These are phyloP conservation scores for Drosophila lacicola DNA, from an alignment of 2,888 invertebrate genomes.

Conservation along the genomic window DNA sequence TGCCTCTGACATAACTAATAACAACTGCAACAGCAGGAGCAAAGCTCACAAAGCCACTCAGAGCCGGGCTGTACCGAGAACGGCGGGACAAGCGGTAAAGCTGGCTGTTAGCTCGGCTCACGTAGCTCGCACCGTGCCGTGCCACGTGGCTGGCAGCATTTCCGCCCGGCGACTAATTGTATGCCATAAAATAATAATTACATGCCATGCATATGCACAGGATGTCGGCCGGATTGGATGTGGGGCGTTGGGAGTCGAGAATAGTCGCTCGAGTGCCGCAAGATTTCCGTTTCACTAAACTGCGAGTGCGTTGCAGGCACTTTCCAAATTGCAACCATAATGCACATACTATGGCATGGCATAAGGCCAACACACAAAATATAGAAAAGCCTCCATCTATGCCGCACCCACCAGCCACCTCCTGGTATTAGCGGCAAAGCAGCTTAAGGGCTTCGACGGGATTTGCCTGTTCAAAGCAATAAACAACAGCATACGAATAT, in stretches of 20 bases:
- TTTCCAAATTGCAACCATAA: conserved; percentile 16
- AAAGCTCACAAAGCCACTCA: conserved; percentile 30
- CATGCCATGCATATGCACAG: conserved; percentile 69
- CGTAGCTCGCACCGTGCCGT: conserved; percentile 37
- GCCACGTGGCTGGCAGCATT: conserved; percentile 34
- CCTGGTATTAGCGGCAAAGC: conserved; percentile 14
- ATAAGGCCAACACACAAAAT: no score
- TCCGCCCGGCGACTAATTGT: conserved; percentile 71
- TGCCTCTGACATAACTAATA: conserved; percentile 80
- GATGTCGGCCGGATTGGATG: conserved; percentile 3
- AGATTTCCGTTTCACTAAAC: conserved; percentile 46
- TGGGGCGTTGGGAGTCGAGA: not conserved
- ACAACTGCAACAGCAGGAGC: conserved; percentile 66
- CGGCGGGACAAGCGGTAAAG: conserved; percentile 7
- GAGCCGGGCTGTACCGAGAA: no score
- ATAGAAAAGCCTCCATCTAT: no score
- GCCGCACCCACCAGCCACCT: not conserved
- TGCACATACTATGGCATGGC: conserved; percentile 3
- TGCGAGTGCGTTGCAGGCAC: conserved; percentile 13
- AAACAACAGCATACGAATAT: conserved; percentile 2
- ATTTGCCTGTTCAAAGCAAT: not conserved
- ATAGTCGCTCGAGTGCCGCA: conserved; percentile 8
- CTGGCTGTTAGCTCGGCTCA: conserved; percentile 28
- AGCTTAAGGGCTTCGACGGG: conserved; percentile 5
- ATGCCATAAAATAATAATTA: conserved; percentile 81